Base-by-base conservation (phyloP, 2,888 invertebrate species). In the Plagiodera versicolora region DNA sequence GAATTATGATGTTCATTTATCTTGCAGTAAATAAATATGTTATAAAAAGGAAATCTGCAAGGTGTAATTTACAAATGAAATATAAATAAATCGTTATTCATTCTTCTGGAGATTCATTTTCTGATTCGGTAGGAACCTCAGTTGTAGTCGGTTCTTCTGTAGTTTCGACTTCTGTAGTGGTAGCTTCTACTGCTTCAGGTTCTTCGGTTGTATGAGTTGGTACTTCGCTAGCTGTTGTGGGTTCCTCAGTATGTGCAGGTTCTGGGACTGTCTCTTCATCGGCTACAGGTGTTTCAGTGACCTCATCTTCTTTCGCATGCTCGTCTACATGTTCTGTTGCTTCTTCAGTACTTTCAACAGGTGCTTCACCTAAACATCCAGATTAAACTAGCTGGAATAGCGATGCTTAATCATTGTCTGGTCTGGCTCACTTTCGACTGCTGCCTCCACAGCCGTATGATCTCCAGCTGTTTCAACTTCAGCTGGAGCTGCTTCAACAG, bases 161-260 rank as follows among this genome's bases (percentile, higher is more conserved):
- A 30, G 18, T 17, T 18, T 16, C 28, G 1, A 30, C 19, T 35
- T 51, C 51, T 16, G 53, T 24, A 53, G 35, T 52, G 39, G 39
- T 20, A 39, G 32, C 20, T 11, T 28, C 49, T 16, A 11, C n/a
- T 1, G 11, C 9, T n/a, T 1, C 51, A 9, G 54, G 17, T 46
- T 56, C 56, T 45, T 35, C 44, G 11, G 16, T 54, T 3, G 50
- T 60, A 14, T 61, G 54, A 9, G 50, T 17, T 32, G 60, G 51
- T 51, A 56, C 67, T 8, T 61, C 63, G 10, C 64, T 56, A 2
- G 65, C 48, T 24, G 57, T 11, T 46, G 48, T 19, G 14, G 55
- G 58, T 55, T 56, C 65, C 30, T 61, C 61, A 9, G 63, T 30
- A 32, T 64, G 50, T 16, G 51, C 59, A 18, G 52, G 45, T 54